Percentiles rank a stretch among this genome's conserved stretches.
Evolutionary conservation across 2,888 invertebrate species (phyloP).

Genomic region (Nephrotoma flavescens): DNA sequence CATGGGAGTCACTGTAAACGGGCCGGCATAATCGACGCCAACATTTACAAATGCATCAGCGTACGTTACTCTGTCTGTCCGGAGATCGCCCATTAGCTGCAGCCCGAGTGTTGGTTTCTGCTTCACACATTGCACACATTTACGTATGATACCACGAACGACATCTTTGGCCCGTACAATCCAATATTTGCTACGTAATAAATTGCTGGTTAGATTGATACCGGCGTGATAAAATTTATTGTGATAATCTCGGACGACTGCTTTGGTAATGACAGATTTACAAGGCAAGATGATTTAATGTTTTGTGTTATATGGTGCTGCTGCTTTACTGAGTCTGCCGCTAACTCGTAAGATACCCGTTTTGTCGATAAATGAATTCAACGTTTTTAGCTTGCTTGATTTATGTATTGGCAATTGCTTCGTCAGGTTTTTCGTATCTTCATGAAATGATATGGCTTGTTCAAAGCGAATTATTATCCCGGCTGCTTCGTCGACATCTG

Average conservation of each 20-base stretch:
- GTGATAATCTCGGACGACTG: neutral
- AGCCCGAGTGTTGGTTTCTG: neutral
- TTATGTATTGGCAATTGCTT: neutral
- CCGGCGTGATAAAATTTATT: neutral
- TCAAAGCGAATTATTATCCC: no score
- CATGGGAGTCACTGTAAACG: neutral
- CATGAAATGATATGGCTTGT: no score
- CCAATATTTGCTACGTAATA: neutral
- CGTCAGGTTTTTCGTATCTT: no score
- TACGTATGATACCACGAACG: neutral
- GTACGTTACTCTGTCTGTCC: neutral
- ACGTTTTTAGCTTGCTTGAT: neutral
- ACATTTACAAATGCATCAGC: neutral
- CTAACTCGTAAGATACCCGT: no score
- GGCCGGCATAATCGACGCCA: neutral
- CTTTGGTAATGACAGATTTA: neutral
- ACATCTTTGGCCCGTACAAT: neutral
- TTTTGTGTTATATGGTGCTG: neutral
- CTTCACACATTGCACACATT: neutral
- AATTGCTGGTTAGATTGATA: neutral
- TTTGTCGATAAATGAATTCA: neutral
- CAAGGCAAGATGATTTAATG: neutral
- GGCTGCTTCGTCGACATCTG: neutral
- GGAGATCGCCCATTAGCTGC: neutral
- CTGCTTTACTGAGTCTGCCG: neutral